A percentile compares a stretch with the other conserved stretches of the same genome.
phyloP scores from a whole-genome alignment of 2,113 vertebrate species.

The Dasyornis broadbenti region DNA sequence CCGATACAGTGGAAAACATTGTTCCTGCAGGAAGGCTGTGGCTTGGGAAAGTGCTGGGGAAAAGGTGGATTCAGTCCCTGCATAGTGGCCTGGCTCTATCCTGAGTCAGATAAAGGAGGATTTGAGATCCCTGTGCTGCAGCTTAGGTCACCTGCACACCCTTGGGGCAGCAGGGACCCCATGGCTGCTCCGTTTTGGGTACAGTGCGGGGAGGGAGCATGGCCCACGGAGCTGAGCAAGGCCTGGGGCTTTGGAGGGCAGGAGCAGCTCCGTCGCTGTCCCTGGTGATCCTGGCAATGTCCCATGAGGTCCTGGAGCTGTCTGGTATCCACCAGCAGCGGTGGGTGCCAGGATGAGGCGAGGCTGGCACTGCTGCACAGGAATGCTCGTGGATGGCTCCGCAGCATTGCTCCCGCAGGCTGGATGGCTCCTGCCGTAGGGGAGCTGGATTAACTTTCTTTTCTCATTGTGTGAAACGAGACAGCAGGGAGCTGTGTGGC shows the following conservation, averaged over 20 bases:
- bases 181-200: rapidly evolving
- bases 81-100: neutral
- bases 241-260: neutral
- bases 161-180: rapidly evolving
- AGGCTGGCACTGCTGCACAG: neutral
- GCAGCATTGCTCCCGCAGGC: neutral
- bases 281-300: neutral
- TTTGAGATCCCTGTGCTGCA: neutral
- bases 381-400: neutral
- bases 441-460: constrained; percentile 37
- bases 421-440: neutral
- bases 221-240: neutral
- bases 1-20: neutral
- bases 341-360: neutral
- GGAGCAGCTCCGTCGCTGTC: neutral
- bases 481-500: neutral
- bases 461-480: neutral
- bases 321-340: rapidly evolving
- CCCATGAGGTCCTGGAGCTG: rapidly evolving
- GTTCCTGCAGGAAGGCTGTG: neutral
- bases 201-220: rapidly evolving
- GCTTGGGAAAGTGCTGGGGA: neutral
- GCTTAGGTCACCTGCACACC: too few relatives aligned
- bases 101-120: neutral
- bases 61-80: neutral